Evolutionary conservation across 1,140 invertebrate genomes (phyloP).

Genomic region (Scaptomyza montana): DNA sequence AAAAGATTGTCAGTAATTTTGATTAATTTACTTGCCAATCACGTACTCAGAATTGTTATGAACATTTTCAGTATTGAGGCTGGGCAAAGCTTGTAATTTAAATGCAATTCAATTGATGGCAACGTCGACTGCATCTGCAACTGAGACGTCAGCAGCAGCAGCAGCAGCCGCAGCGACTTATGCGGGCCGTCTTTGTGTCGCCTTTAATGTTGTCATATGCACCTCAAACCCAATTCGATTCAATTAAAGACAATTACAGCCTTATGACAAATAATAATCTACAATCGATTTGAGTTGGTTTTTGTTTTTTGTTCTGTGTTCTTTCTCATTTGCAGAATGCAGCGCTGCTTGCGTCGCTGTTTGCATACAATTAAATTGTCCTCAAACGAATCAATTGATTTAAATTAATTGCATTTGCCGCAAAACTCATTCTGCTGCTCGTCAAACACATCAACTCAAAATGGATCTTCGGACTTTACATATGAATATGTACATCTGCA

Average conservation of each 20-base stretch:
- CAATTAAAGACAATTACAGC: slow-evolving; percentile 84
- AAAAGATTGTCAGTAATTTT: slow-evolving; percentile 76
- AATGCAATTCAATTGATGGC: slow-evolving; percentile 73
- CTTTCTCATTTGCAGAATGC: slow-evolving; percentile 37
- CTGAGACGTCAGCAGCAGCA: neutral
- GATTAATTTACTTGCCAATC: slow-evolving; percentile 78
- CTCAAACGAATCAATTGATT: slow-evolving; percentile 83
- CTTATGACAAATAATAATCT: slow-evolving; percentile 82
- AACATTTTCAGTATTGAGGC: slow-evolving; percentile 30
- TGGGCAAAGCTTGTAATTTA: slow-evolving; percentile 70
- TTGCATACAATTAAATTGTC: slow-evolving; percentile 83
- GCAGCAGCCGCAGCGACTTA: slow-evolving; percentile 25
- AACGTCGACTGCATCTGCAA: slow-evolving; percentile 10
- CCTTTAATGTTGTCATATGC: slow-evolving; percentile 80
- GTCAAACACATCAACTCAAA: neutral
- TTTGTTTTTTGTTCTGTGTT: slow-evolving; percentile 34
- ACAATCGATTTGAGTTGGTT: slow-evolving; percentile 69
- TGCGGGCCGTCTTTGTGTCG: slow-evolving; percentile 71
- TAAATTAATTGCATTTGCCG: slow-evolving; percentile 83
- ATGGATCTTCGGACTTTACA: slow-evolving; percentile 1
- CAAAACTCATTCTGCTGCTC: slow-evolving; percentile 35
- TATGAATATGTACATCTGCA: neutral
- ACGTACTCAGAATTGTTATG: slow-evolving; percentile 39
- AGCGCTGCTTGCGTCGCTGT: slow-evolving; percentile 32
- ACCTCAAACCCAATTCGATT: slow-evolving; percentile 83